These are phyloP conservation scores for Saturnia pavonia DNA, from an alignment of 2,888 invertebrate genomes.

Conservation along the genomic window DNA sequence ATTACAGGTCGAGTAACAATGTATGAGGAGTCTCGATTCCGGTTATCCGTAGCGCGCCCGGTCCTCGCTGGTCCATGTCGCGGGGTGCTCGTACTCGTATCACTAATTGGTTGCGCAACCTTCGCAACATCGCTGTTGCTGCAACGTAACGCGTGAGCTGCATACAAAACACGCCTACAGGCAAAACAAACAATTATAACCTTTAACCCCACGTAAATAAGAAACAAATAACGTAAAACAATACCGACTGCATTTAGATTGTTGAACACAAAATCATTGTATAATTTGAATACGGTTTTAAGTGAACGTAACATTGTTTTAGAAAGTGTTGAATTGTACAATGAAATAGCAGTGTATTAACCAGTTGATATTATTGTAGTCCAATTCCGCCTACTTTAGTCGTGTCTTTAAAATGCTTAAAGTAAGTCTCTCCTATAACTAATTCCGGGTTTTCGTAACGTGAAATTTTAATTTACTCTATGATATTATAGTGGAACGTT, in stretches of 20 bases:
- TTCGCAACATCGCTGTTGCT: conserved; percentile 50
- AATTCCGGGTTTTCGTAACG: conserved; percentile 16
- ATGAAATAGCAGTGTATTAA: too few species aligned
- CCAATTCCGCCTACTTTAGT: neutral
- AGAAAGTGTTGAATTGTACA: conserved; percentile 65
- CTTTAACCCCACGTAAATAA: conserved; percentile 21
- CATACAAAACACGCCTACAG: conserved; percentile 39
- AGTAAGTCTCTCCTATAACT: conserved; percentile 10
- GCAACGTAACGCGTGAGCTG: conserved; percentile 50
- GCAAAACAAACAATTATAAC: conserved; percentile 26
- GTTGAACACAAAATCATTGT: conserved; percentile 53
- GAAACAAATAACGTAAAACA: conserved; percentile 22
- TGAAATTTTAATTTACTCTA: conserved; percentile 21
- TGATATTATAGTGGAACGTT: conserved; percentile 17
- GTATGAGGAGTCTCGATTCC: conserved; percentile 56
- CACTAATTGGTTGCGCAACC: conserved; percentile 69
- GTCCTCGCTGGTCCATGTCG: conserved; percentile 56
- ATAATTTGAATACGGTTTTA: conserved; percentile 64
- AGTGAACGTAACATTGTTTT: conserved; percentile 69
- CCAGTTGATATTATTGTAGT: neutral
- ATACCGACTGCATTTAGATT: conserved; percentile 27
- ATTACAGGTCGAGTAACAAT: conserved; percentile 9
- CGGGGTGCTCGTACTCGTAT: conserved; percentile 35
- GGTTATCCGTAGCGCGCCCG: conserved; percentile 36
- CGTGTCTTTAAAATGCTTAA: neutral